Conservation (phyloP, 2,797 vertebrate species). For the Tiaroga cobitis region DNA sequence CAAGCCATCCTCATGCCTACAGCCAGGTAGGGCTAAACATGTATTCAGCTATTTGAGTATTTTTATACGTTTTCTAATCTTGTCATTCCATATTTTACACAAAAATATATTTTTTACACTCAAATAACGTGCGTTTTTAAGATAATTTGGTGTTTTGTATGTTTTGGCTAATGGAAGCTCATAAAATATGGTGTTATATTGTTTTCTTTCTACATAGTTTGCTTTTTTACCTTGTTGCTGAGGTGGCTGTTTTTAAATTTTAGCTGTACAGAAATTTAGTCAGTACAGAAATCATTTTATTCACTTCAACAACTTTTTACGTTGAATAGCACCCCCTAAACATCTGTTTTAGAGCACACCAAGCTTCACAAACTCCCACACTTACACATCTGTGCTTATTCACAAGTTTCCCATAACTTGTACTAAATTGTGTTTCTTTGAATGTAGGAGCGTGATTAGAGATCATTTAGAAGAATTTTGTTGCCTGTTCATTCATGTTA, state of each 20-base stretch:
- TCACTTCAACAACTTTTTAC: neutral
- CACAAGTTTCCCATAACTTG: conserved; percentile 35
- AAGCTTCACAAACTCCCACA: conserved; percentile 39
- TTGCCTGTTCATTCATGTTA: neutral
- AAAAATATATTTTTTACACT: too few species aligned
- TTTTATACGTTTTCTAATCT: neutral
- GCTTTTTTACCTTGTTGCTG: neutral
- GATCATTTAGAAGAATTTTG: neutral
- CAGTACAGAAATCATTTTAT: neutral
- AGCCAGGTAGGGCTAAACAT: conserved; percentile 72
- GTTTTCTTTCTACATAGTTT: neutral
- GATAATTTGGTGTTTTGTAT: neutral
- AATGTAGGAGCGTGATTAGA: neutral
- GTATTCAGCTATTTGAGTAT: neutral
- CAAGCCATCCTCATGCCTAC: conserved; percentile 68
- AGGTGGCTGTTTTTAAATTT: neutral
- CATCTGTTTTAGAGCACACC: conserved; percentile 40
- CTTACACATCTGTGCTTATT: conserved; percentile 43
- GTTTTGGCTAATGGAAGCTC: neutral
- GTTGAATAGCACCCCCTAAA: neutral
- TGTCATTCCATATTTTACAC: neutral
- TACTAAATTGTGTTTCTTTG: conserved; percentile 1
- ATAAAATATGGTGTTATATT: neutral
- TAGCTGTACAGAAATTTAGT: neutral
- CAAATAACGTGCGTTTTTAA: neutral